phyloP scores from a whole-genome alignment of 2,113 vertebrate genomes.

The Damaliscus lunatus region DNA sequence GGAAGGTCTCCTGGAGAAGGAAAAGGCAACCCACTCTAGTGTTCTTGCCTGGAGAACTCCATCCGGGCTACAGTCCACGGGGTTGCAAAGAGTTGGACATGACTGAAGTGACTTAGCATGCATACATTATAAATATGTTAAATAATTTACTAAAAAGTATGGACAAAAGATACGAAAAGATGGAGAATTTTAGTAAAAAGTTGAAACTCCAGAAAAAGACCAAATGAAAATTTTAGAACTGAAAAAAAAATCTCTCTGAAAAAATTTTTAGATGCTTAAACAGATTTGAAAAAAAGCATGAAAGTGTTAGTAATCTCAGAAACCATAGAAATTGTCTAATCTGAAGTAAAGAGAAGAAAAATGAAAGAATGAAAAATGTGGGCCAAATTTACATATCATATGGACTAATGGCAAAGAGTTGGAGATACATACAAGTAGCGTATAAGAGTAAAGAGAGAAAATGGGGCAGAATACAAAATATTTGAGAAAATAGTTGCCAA shows the following conservation, averaged over 20 bases:
- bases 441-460: not conserved
- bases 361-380: not conserved
- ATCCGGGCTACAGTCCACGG: not conserved
- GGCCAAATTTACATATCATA: not conserved
- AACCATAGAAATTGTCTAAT: not conserved
- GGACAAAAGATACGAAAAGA: not conserved
- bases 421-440: not conserved
- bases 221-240: not conserved
- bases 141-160: not conserved
- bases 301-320: not conserved
- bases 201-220: not conserved
- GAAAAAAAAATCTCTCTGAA: not conserved
- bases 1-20: not conserved
- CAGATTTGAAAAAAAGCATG: not conserved
- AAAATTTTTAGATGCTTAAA: not conserved
- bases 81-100: not conserved
- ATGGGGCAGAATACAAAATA: not conserved
- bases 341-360: not conserved
- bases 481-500: not conserved
- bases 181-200: not conserved
- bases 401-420: not conserved
- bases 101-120: not conserved
- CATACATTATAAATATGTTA: not conserved
- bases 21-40: not conserved
- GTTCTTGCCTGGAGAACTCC: not conserved